phyloP scores from a whole-genome alignment of 2,113 vertebrate species.

The Rhabdornis inornatus region DNA sequence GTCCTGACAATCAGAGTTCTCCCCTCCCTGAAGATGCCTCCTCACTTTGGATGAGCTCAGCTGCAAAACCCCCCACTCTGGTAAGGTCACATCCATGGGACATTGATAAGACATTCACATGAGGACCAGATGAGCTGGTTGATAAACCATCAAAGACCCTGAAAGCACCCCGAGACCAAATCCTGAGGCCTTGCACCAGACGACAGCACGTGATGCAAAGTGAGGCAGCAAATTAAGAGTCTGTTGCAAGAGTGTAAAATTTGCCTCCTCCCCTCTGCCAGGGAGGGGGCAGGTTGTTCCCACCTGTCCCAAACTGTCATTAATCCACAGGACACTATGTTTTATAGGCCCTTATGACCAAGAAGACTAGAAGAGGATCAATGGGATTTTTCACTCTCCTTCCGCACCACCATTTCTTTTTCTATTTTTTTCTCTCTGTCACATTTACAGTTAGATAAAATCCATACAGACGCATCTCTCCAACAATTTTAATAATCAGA shows the following conservation, averaged over 20 bases:
- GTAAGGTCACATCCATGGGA: rapidly evolving
- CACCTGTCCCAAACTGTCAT: rapidly evolving
- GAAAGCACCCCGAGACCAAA: neutral
- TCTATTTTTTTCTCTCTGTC: neutral
- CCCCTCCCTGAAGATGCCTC: too few relatives aligned
- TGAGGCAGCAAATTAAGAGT: neutral
- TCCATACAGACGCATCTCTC: neutral
- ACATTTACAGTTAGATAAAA: neutral
- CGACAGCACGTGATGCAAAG: rapidly evolving
- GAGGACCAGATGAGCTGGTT: neutral
- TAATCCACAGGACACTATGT: neutral
- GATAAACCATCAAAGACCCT: neutral
- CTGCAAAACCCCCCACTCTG: neutral
- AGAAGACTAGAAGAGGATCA: neutral
- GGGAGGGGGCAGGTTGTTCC: neutral
- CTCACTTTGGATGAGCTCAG: neutral
- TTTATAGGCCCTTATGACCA: neutral
- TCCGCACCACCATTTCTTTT: neutral
- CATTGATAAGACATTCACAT: neutral
- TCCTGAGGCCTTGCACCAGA: neutral
- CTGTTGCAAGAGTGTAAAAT: neutral
- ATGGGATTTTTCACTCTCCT: neutral
- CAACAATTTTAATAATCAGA: neutral
- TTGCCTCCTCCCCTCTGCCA: neutral
- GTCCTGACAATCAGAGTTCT: neutral